Base-by-base conservation (phyloP, 2,888 invertebrate genomes). In the Drosophila barbarae region DNA sequence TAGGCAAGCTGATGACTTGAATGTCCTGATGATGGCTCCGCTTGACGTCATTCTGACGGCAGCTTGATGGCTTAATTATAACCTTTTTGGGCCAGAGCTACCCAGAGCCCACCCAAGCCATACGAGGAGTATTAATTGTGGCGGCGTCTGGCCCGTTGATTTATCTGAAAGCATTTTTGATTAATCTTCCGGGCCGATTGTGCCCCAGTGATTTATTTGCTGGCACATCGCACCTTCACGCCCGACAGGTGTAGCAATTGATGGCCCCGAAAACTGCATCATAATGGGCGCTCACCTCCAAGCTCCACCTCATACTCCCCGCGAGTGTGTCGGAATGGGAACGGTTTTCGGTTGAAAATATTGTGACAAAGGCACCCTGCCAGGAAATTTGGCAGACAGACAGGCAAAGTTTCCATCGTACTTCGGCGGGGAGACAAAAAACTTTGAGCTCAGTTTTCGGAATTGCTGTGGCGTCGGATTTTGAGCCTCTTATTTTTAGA, bases 401-500 rank as follows among this genome's bases (percentile, higher is more conserved):
- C 75, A 50, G 69, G 47, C 56, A 74, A 78, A 81, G 71, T 78
- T 78, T 73, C 28, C 32, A 30, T 36, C 51, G 32, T 26, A 42
- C 38, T 49, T 59, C 49, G 53, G 26, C 30, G 53, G 30, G 41
- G 47, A 55, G 39, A 49, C 50, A 49, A 35, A 76, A 46, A 78
- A 74, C 60, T 74, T 81, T 74, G 59, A 39, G 53, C 55, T 39
- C 53, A 61, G 76, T 73, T 71, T 71, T 52, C 46, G 57, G 71
- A 81, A 81, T 81, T 76, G 67, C 44, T 38, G 47, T 42, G 38
- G 38, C 51, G 21, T 39, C 39, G 34, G 53, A 56, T 52, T 59
- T 50, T 69, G 67, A 76, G 68, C 72, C 66, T 74, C 68, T 64
- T 81, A 74, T 81, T 74, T 76, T 72, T 59, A 76, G 78, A 78